Conservation (phyloP, 2,113 vertebrate species). For the Emydocephalus ijimae region DNA sequence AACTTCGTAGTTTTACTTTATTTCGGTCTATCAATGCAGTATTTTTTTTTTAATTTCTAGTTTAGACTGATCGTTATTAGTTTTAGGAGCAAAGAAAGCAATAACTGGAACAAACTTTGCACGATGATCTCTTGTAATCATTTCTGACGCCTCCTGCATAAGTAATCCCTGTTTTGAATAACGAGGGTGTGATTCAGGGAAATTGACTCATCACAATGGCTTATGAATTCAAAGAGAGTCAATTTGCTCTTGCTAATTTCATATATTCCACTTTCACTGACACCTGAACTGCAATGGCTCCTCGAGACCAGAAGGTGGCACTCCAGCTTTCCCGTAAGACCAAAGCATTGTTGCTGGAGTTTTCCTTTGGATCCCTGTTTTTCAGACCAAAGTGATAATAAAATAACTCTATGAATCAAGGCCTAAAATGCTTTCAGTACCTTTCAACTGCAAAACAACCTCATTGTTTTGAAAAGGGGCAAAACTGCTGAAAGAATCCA, state of each 20-base stretch:
- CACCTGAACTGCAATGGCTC: neutral
- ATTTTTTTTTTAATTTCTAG: neutral
- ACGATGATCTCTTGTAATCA: no score
- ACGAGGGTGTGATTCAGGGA: neutral
- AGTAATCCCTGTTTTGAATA: neutral
- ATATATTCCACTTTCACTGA: neutral
- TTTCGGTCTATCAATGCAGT: neutral
- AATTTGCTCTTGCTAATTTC: neutral
- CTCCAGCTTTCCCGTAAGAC: neutral
- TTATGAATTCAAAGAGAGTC: neutral
- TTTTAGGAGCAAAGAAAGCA: neutral
- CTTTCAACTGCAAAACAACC: neutral
- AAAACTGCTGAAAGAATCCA: neutral
- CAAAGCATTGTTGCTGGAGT: neutral
- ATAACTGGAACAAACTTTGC: neutral
- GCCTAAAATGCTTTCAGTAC: neutral
- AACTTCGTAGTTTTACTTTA: neutral
- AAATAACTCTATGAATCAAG: neutral
- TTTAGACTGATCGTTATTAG: neutral
- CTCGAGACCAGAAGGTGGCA: conserved; percentile 44
- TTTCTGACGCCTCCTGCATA: no score
- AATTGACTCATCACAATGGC: neutral
- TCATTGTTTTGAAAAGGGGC: neutral
- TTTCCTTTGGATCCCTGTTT: neutral
- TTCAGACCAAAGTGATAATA: neutral